phyloP scores from a whole-genome alignment of 2,888 invertebrate genomes.

The Temnothorax unifasciatus region DNA sequence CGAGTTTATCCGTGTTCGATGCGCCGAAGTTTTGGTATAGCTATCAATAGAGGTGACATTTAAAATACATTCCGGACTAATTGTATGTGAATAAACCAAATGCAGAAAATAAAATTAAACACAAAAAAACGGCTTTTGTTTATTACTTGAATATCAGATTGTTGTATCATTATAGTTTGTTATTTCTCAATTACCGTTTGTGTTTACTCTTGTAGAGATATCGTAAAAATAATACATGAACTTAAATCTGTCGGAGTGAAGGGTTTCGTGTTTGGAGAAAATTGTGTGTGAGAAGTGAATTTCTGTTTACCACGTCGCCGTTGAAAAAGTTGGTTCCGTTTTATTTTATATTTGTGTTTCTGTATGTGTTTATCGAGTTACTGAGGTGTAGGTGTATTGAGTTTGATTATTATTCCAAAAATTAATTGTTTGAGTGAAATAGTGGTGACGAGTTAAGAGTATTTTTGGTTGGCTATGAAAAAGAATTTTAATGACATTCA shows the following conservation, averaged over 20 bases:
- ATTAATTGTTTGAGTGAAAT: neutral
- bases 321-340: neutral
- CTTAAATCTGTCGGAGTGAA: neutral
- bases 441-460: neutral
- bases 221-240: neutral
- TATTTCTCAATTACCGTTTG: neutral
- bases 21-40: neutral
- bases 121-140: neutral
- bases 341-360: neutral
- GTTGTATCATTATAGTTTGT: neutral
- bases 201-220: neutral
- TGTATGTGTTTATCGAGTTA: neutral
- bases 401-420: neutral
- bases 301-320: neutral
- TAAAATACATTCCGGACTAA: neutral
- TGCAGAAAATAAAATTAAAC: constrained; percentile 5
- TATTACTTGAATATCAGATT: neutral
- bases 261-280: neutral
- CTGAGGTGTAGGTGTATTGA: neutral
- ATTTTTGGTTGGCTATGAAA: neutral
- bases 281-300: neutral
- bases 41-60: neutral
- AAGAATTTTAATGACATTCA: neutral
- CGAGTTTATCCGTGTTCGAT: neutral
- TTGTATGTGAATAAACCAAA: neutral